Conservation (phyloP, 2,888 invertebrate species). For the Napeogenes inachia region DNA sequence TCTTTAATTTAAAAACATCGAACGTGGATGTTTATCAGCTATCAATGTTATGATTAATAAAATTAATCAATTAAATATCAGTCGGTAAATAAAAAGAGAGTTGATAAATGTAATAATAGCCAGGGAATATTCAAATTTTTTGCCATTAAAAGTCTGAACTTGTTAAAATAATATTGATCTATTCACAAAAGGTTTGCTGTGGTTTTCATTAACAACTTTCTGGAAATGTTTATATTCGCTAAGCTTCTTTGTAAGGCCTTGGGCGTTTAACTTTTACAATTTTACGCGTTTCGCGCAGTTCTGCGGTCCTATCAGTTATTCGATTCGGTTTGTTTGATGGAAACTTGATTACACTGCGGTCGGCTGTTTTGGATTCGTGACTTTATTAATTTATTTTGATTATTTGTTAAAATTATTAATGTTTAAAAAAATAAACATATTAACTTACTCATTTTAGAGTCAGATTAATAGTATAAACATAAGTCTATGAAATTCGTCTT, state of each 20-base stretch:
- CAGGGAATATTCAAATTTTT: background rate
- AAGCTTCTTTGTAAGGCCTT: constrained; percentile 37
- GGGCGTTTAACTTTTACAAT: constrained; percentile 40
- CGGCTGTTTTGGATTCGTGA: constrained; percentile 13
- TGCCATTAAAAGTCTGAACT: constrained; percentile 9
- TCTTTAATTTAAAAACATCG: background rate
- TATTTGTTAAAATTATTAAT: background rate
- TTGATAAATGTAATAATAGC: too few relatives aligned
- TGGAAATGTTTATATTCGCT: constrained; percentile 39
- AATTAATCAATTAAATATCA: too few relatives aligned
- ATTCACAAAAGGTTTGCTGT: constrained; percentile 34
- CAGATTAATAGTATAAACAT: too few relatives aligned
- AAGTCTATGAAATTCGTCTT: too few relatives aligned
- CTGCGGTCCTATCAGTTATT: constrained; percentile 32
- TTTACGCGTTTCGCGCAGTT: constrained; percentile 35
- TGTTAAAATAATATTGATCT: constrained; percentile 29
- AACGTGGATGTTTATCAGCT: too few relatives aligned
- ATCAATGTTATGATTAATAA: too few relatives aligned
- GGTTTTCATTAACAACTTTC: constrained; percentile 44
- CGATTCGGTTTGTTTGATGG: constrained; percentile 33
- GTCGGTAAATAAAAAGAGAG: too few relatives aligned
- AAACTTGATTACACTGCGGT: constrained; percentile 29
- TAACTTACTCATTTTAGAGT: too few relatives aligned
- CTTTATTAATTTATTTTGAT: constrained; percentile 9
- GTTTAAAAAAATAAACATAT: background rate